These are phyloP conservation scores for Amphimallon solstitiale DNA, from an alignment of 2,888 invertebrate species.

Conservation along the genomic window DNA sequence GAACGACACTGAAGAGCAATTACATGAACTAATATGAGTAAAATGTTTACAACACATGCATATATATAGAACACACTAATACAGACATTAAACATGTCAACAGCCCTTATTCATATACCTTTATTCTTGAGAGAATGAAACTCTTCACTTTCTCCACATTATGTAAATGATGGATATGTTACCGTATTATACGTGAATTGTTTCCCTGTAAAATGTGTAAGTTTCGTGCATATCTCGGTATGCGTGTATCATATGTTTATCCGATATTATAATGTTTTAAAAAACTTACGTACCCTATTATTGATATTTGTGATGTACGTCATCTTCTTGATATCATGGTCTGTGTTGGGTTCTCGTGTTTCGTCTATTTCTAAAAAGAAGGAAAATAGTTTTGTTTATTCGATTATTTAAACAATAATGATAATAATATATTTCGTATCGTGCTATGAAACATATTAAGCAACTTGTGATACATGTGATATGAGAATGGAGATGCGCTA, in stretches of 20 bases:
- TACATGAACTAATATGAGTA: conserved; percentile 1
- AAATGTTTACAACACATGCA: conserved; percentile 4
- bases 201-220: conserved; percentile 15
- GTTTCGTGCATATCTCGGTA: conserved; percentile 1
- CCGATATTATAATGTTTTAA: not conserved
- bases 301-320: not conserved
- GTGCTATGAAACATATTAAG: no score
- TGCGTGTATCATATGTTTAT: not conserved
- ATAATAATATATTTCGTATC: no score
- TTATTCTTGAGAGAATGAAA: conserved; percentile 34
- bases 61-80: not conserved
- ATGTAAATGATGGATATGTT: conserved; percentile 38
- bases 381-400: not conserved
- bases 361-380: conserved; percentile 2
- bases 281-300: conserved; percentile 1
- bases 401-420: no score
- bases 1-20: not conserved
- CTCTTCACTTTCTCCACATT: conserved; percentile 22
- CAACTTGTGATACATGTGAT: no score
- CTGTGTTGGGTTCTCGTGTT: not conserved
- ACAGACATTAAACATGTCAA: conserved; percentile 34
- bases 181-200: conserved; percentile 25
- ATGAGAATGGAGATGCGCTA: no score
- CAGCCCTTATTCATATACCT: conserved; percentile 39
- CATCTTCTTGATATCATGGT: not conserved